A percentile compares a stretch with the other conserved stretches of the same genome.
These are phyloP conservation scores for Galeopsomyia nigrocyanea DNA, from an alignment of 2,888 invertebrate genomes.

Conservation along the genomic window DNA sequence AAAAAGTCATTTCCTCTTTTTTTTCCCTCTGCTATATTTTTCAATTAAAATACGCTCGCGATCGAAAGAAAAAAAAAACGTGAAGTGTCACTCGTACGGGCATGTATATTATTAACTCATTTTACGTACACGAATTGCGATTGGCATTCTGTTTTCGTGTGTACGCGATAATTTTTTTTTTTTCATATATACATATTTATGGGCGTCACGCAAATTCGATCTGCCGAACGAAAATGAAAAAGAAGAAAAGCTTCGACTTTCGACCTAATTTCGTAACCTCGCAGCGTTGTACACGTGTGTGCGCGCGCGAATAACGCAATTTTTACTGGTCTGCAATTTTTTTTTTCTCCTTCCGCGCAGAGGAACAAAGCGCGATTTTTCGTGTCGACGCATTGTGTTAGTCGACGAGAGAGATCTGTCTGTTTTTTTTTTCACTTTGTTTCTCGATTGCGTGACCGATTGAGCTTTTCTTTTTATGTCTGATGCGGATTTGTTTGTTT, in stretches of 20 bases:
- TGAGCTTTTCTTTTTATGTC: neutral
- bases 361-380: slow-evolving; percentile 21
- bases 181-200: neutral
- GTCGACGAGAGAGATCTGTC: neutral
- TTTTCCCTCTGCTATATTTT: neutral
- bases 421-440: neutral
- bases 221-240: neutral
- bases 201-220: neutral
- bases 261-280: slow-evolving; percentile 26
- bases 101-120: slow-evolving; percentile 14
- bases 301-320: slow-evolving; percentile 7
- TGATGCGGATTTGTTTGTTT: neutral
- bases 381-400: slow-evolving; percentile 30
- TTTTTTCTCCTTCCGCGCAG: neutral
- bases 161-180: neutral
- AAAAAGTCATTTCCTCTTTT: no score
- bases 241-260: slow-evolving; percentile 3
- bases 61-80: slow-evolving; percentile 15
- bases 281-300: neutral
- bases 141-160: slow-evolving; percentile 13
- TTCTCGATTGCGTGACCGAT: slow-evolving; percentile 14
- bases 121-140: slow-evolving; percentile 7
- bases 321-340: slow-evolving; percentile 12
- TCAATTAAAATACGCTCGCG: slow-evolving; percentile 22
- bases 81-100: slow-evolving; percentile 4